Conservation (phyloP, 1,140 invertebrate genomes). For the Lepidurus arcticus region DNA sequence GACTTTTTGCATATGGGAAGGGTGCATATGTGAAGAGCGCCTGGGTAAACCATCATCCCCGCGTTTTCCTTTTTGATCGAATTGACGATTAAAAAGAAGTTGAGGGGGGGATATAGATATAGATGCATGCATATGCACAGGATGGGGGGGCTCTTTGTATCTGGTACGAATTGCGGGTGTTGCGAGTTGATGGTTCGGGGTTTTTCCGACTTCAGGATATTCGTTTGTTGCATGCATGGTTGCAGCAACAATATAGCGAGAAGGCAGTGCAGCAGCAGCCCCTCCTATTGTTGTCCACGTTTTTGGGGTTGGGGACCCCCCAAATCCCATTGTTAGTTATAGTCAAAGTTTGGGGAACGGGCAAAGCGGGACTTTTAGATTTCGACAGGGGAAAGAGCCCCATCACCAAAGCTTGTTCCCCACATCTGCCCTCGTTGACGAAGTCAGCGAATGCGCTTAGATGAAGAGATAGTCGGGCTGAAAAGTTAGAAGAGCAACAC, state of each 20-base stretch:
- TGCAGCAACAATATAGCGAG: neutral
- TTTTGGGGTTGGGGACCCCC: neutral
- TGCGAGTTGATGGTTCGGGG: neutral
- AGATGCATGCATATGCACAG: too few relatives aligned
- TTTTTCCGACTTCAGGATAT: neutral
- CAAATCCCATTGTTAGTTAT: neutral
- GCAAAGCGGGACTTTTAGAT: too few relatives aligned
- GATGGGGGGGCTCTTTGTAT: neutral
- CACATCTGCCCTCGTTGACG: constrained; percentile 8
- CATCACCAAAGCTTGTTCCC: neutral
- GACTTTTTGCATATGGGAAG: neutral
- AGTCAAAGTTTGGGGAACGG: neutral
- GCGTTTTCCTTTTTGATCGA: neutral
- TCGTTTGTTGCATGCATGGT: neutral
- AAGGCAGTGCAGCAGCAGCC: neutral
- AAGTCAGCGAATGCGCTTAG: neutral
- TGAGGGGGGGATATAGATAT: too few relatives aligned
- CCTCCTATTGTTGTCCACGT: neutral
- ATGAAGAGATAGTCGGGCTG: neutral
- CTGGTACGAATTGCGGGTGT: neutral
- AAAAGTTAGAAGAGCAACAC: constrained; percentile 14
- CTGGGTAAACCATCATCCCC: neutral
- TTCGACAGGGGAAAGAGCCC: too few relatives aligned
- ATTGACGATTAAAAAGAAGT: neutral
- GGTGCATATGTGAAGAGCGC: neutral